phyloP scores from a whole-genome alignment of 1,140 invertebrate species.

The Galleria mellonella region DNA sequence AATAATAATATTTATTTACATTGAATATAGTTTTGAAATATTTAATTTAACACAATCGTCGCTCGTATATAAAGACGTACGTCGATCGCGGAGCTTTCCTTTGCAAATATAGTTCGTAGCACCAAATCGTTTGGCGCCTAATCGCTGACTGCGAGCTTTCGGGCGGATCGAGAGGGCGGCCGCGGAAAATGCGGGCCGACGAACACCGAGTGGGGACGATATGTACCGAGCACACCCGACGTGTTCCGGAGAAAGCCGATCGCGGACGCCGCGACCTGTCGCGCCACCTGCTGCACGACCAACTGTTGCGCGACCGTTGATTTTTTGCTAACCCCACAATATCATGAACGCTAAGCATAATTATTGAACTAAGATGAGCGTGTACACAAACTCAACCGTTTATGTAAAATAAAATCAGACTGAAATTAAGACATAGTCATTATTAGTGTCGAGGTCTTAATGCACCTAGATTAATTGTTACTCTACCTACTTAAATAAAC shows the following conservation, averaged over 20 bases:
- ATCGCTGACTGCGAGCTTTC: conserved; percentile 64
- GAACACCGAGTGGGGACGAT: conserved; percentile 25
- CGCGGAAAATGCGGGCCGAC: conserved; percentile 50
- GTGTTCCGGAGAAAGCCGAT: neutral
- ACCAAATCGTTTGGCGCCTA: conserved; percentile 45
- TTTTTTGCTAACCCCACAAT: conserved; percentile 54
- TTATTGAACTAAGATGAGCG: no score
- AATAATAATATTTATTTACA: no score
- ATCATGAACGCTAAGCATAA: no score
- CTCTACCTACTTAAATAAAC: neutral
- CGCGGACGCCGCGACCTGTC: conserved; percentile 44
- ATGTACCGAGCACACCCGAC: conserved; percentile 16
- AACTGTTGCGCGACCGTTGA: conserved; percentile 71
- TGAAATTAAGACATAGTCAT: no score
- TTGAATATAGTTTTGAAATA: no score
- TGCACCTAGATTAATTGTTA: no score
- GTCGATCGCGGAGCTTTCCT: conserved; percentile 16
- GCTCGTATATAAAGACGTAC: neutral
- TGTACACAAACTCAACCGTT: no score
- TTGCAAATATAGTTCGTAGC: conserved; percentile 16
- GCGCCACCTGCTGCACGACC: conserved; percentile 61
- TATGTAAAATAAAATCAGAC: no score
- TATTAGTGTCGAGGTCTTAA: no score
- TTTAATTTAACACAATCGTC: neutral
- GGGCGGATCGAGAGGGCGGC: conserved; percentile 66